Percentiles rank a stretch among this genome's conserved stretches.
Conservation (phyloP, 1,140 invertebrate genomes). For the Drosophila ficusphila region DNA sequence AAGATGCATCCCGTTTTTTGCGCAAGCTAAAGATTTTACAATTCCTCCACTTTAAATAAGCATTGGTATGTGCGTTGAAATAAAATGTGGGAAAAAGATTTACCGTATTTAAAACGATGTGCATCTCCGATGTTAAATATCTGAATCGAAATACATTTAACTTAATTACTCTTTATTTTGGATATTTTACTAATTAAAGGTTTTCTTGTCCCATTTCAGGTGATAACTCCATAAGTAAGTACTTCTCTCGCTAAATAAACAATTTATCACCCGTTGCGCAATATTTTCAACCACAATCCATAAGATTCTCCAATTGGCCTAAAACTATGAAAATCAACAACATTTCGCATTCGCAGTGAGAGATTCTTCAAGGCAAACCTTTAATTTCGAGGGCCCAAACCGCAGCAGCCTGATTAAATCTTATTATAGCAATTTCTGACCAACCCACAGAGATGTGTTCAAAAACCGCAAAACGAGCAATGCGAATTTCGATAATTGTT, state of each 20-base stretch:
- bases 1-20: background rate
- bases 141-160: too few species aligned
- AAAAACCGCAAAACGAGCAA: slow-evolving; percentile 44
- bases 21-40: too few species aligned
- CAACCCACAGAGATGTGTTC: slow-evolving; percentile 11
- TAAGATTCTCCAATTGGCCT: slow-evolving; percentile 62
- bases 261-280: slow-evolving; percentile 39
- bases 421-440: slow-evolving; percentile 52
- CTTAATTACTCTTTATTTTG: background rate
- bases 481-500: slow-evolving; percentile 35
- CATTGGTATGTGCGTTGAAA: too few species aligned
- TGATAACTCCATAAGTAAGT: slow-evolving; percentile 84
- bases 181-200: background rate
- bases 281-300: slow-evolving; percentile 56
- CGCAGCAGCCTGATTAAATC: slow-evolving; percentile 68
- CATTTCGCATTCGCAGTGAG: slow-evolving; percentile 73
- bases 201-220: slow-evolving; percentile 58
- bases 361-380: slow-evolving; percentile 25
- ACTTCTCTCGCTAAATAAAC: slow-evolving; percentile 1
- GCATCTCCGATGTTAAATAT: too few species aligned
- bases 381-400: slow-evolving; percentile 28
- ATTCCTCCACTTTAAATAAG: too few species aligned
- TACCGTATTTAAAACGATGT: too few species aligned
- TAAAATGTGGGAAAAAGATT: too few species aligned
- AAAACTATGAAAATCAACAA: slow-evolving; percentile 29